Conservation (phyloP, 2,888 invertebrate genomes). For the Polia nebulosa region DNA sequence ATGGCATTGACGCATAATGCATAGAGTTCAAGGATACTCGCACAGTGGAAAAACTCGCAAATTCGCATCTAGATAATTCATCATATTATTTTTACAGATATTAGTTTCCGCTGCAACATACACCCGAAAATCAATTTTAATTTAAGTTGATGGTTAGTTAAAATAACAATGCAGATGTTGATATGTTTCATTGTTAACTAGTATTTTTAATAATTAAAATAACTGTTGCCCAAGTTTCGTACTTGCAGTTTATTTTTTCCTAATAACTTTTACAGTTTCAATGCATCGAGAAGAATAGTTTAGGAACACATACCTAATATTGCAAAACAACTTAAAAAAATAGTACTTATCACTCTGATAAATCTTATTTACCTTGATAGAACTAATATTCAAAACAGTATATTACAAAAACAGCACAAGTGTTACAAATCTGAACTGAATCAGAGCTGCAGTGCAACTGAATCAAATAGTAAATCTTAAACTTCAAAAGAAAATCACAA, state of each 20-base stretch:
- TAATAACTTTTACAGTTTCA: neutral
- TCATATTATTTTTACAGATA: neutral
- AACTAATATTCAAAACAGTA: neutral
- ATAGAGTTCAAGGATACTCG: slow-evolving; percentile 14
- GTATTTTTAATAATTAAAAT: neutral
- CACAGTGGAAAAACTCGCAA: slow-evolving; percentile 34
- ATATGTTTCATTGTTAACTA: neutral
- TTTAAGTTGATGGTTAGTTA: neutral
- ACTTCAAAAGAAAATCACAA: slow-evolving; percentile 18
- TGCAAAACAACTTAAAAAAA: no score
- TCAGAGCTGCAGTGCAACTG: slow-evolving; percentile 10
- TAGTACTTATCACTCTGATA: neutral
- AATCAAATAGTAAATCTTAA: neutral
- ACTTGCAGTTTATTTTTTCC: neutral
- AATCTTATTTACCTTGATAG: slow-evolving; percentile 1
- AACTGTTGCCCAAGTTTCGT: neutral
- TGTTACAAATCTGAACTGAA: slow-evolving; percentile 2
- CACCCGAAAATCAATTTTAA: neutral
- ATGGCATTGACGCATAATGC: slow-evolving; percentile 11
- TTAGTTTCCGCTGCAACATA: neutral
- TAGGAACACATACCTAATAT: neutral
- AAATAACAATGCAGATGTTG: neutral
- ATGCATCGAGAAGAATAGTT: neutral
- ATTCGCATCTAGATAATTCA: slow-evolving; percentile 12
- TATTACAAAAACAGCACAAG: neutral